Conservation (phyloP, 2,888 invertebrate genomes). For the Morpho achilles region DNA sequence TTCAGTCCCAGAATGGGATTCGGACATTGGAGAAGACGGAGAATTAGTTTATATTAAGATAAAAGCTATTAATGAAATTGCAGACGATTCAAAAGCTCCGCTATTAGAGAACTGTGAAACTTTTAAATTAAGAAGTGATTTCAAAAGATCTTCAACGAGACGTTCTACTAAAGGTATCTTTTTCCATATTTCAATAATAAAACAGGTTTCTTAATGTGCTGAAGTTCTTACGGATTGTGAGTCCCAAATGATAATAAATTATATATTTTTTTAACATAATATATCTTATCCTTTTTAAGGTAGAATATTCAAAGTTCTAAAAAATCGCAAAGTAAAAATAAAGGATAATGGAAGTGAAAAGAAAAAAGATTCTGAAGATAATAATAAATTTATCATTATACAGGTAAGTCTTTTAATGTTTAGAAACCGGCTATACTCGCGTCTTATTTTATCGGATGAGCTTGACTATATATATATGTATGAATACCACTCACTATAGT, state of each 20-base stretch:
- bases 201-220: too few species aligned
- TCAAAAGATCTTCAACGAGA: conserved; percentile 65
- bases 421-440: too few species aligned
- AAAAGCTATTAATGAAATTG: conserved; percentile 39
- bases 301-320: conserved; percentile 64
- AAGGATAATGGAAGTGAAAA: conserved; percentile 35
- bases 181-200: background rate
- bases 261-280: background rate
- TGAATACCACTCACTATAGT: too few species aligned
- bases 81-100: conserved; percentile 42
- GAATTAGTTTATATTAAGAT: conserved; percentile 83
- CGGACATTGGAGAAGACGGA: conserved; percentile 81
- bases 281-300: conserved; percentile 37
- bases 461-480: too few species aligned
- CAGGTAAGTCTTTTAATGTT: conserved; percentile 40
- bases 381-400: conserved; percentile 45
- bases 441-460: too few species aligned
- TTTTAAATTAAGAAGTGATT: conserved; percentile 65
- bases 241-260: background rate
- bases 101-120: conserved; percentile 64
- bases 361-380: conserved; percentile 39
- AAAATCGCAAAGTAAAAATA: conserved; percentile 50
- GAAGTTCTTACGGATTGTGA: too few species aligned
- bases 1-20: conserved; percentile 85
- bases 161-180: conserved; percentile 60